Conservation (phyloP, 1,140 invertebrate genomes). For the Caenorhabditis inopinata region DNA sequence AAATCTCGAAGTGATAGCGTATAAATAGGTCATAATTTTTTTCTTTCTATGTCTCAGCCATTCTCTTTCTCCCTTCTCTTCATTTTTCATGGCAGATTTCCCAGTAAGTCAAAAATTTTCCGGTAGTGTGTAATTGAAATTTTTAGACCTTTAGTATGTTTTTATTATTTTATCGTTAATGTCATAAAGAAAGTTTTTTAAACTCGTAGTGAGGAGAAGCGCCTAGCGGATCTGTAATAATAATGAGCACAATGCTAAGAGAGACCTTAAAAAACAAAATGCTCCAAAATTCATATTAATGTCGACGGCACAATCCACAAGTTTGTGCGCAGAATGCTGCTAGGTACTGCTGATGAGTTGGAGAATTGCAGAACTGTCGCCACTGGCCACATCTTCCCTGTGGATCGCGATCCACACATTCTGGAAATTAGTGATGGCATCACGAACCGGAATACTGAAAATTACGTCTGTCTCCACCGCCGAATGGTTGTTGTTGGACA, state of each 20-base stretch:
- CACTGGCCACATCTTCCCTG: conserved; percentile 21
- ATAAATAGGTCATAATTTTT: conserved; percentile 27
- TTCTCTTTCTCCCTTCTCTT: not conserved
- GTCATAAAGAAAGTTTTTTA: not conserved
- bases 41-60: not conserved
- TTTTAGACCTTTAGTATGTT: not conserved
- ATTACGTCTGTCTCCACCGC: not conserved
- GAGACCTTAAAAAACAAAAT: conserved; percentile 22
- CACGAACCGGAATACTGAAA: not conserved
- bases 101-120: not conserved
- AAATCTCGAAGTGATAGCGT: conserved; percentile 4
- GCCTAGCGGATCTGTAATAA: not conserved
- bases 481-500: conserved; percentile 8
- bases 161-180: not conserved
- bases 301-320: conserved; percentile 37
- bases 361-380: conserved; percentile 29
- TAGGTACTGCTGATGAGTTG: conserved; percentile 31
- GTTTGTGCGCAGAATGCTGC: conserved; percentile 22
- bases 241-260: conserved; percentile 2
- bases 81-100: conserved; percentile 2
- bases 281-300: not conserved
- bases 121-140: conserved; percentile 5
- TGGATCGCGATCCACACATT: conserved; percentile 38
- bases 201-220: not conserved
- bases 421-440: not conserved